phyloP scores from a whole-genome alignment of 2,113 vertebrate species.

The Muntiacus muntjak region DNA sequence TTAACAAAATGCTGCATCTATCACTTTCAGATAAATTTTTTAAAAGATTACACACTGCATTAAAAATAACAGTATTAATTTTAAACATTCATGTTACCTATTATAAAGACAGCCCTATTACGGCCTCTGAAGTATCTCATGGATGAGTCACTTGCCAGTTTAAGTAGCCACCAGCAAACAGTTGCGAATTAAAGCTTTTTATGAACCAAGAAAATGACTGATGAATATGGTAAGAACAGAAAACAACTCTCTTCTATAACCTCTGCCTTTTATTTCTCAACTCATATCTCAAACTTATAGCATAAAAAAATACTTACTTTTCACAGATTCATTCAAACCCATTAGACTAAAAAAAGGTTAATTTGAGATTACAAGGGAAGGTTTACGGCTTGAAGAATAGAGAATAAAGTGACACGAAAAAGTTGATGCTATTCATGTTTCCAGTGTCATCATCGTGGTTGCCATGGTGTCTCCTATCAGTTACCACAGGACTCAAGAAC shows the following conservation, averaged over 20 bases:
- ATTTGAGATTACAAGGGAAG: background rate
- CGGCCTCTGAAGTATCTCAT: background rate
- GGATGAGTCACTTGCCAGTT: background rate
- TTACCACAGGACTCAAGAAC: background rate
- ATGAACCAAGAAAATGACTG: background rate
- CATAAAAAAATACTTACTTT: background rate
- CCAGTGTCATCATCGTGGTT: background rate
- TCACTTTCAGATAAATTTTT: background rate
- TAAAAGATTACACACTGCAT: background rate
- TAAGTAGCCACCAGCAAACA: background rate
- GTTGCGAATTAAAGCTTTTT: background rate
- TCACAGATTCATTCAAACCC: background rate
- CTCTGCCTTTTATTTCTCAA: background rate
- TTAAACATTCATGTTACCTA: background rate
- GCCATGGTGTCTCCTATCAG: fast-evolving
- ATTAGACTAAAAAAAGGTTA: background rate
- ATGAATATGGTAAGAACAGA: background rate
- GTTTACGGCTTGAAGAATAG: background rate
- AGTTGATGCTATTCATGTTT: background rate
- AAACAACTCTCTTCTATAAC: background rate
- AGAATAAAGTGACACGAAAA: background rate
- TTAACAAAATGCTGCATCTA: background rate
- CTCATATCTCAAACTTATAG: background rate
- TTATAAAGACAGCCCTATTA: background rate
- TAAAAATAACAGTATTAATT: background rate